phyloP scores from a whole-genome alignment of 1,140 invertebrate genomes.

The Caerostris darwini region DNA sequence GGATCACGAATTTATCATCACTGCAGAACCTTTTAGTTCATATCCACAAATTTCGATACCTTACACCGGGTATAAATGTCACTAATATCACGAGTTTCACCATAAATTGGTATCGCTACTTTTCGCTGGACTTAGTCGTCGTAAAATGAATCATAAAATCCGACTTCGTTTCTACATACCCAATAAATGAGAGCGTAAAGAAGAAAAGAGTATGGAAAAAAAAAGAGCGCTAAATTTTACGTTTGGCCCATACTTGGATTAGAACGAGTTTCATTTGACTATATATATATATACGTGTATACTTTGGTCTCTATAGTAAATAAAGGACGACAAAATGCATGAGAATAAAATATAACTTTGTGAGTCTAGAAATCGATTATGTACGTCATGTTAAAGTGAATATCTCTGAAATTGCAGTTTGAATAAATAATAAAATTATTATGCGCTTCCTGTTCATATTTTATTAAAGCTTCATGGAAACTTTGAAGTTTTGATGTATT shows the following conservation, averaged over 20 bases:
- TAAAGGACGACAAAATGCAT: conserved; percentile 14
- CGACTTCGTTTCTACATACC: not conserved
- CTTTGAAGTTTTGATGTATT: not conserved
- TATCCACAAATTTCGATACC: not conserved
- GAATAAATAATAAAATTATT: conserved; percentile 75
- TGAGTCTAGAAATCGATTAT: conserved; percentile 33
- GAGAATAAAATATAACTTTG: not conserved
- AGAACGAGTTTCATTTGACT: not conserved
- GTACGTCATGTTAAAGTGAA: conserved; percentile 65
- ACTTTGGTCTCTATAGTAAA: not conserved
- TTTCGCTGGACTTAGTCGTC: conserved; percentile 54
- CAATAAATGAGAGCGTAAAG: conserved; percentile 17
- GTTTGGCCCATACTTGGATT: conserved; percentile 13
- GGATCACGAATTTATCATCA: conserved; percentile 24
- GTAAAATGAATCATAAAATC: conserved; percentile 60
- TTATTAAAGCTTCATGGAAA: not conserved
- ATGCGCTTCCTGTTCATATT: conserved; percentile 55
- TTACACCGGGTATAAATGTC: conserved; percentile 46
- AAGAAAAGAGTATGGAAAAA: not conserved
- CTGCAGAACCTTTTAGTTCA: not conserved
- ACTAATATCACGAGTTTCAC: conserved; percentile 34
- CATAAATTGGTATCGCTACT: conserved; percentile 58
- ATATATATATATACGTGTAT: not conserved
- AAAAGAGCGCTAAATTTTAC: not conserved
- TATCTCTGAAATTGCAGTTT: conserved; percentile 59